Percentiles rank a stretch among this genome's conserved stretches.
Conservation (phyloP, 2,797 vertebrate genomes). For the Myripristis jacobus region DNA sequence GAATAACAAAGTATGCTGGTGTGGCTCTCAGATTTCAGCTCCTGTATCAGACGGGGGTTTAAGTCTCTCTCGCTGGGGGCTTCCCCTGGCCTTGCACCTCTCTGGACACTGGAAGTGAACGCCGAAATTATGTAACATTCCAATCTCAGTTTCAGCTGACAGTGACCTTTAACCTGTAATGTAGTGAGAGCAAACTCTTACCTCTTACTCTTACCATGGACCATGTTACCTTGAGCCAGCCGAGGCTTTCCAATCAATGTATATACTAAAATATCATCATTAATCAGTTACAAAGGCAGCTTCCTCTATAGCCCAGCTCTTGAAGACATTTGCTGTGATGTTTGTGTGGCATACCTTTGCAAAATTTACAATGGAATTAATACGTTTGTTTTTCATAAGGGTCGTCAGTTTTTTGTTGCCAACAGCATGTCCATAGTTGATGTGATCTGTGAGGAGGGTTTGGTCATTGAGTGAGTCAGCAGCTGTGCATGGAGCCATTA, state of each 20-base stretch:
- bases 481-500: conserved; percentile 62
- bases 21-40: conserved; percentile 67
- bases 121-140: conserved; percentile 26
- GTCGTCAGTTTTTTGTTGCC: not conserved
- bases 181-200: not conserved
- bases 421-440: not conserved
- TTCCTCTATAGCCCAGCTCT: too few relatives aligned
- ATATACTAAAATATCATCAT: not conserved
- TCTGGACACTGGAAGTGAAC: conserved; percentile 5
- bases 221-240: not conserved
- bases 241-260: not conserved
- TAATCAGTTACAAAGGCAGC: too few relatives aligned
- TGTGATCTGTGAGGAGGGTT: conserved; percentile 20
- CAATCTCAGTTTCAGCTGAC: not conserved
- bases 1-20: conserved; percentile 17
- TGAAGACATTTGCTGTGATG: too few relatives aligned
- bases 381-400: not conserved
- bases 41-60: conserved; percentile 24
- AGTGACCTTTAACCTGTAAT: conserved; percentile 10
- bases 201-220: not conserved
- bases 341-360: too few relatives aligned
- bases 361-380: too few relatives aligned
- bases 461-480: conserved; percentile 67
- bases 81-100: conserved; percentile 34
- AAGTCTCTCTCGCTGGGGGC: conserved; percentile 35